Base-by-base conservation (phyloP, 2,113 vertebrate genomes). In the Phrynocephalus versicolor region DNA sequence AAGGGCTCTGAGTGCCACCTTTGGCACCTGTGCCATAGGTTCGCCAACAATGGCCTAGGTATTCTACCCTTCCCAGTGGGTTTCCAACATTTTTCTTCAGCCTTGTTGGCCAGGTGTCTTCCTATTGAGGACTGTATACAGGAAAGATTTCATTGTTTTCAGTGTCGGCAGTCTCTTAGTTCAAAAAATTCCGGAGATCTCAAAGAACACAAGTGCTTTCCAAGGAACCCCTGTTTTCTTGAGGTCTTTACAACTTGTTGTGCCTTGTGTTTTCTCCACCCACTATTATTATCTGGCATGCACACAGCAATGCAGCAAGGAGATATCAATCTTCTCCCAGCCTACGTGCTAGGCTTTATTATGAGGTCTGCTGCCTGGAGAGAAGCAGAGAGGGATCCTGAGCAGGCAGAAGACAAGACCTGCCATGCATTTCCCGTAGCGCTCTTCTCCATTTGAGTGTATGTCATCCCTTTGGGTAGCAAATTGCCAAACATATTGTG, bases 401-500 rank as follows among this genome's bases (percentile, higher is more conserved):
- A 94, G 89, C 33, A 39, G 81, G 83, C 91, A 89, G 85, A 88
- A 92, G 74, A 74, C 41, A 87, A 74, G 8, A 1, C 79, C 88
- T 71, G 41, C 75, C 69, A 79, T 64, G 55, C 57, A 57, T 92
- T 89, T 86, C 82, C 88, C 84, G 90, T 45, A 84, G 77, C 14
- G 39, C 86, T 79, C 81, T 19, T 39, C 81, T 1, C 51, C 77
- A 72, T 27, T 37, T 89, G 55, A 51, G 45, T 51, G 45, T 51
- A 51, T 51, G 45, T 51, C 45, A 51, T 1, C 51, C 77, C 69
- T 27, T 37, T 89, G 55, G 35, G 83, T 57, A 76, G n/a, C 39
- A 78, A 62, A 0, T 86, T 87, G 73, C 84, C 83, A 71, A 87
- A 74, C 67, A 90, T 82, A 76, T 94, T 95, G 94, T 94, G 94